phyloP scores from a whole-genome alignment of 2,797 vertebrate genomes.

The Nasua narica region DNA sequence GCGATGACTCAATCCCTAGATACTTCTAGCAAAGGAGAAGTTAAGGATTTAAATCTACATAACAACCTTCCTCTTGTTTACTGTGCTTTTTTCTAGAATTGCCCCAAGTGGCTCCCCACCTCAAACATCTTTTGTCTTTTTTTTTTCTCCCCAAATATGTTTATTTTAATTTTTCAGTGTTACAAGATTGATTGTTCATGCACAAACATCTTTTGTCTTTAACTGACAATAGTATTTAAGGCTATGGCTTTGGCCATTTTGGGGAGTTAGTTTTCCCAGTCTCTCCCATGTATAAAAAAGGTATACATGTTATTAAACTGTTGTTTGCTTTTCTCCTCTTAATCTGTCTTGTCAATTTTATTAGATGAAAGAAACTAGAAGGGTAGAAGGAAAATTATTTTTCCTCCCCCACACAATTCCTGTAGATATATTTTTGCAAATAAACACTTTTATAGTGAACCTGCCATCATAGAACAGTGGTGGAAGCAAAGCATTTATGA shows the following conservation, averaged over 20 bases:
- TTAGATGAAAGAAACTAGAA: not conserved
- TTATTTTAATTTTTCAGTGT: no score
- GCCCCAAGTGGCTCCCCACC: not conserved
- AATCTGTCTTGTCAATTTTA: not conserved
- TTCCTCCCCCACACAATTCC: not conserved
- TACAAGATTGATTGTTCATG: no score
- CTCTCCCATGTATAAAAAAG: not conserved
- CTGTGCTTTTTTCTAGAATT: not conserved
- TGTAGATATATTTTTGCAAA: not conserved
- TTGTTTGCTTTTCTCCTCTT: not conserved
- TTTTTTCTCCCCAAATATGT: no score
- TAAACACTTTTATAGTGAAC: not conserved
- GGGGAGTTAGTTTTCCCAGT: not conserved
- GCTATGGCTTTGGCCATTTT: not conserved
- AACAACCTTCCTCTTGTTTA: not conserved
- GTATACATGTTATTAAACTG: not conserved
- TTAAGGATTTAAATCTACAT: not conserved
- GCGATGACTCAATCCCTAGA: not conserved
- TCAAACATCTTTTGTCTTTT: not conserved
- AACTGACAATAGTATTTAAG: not conserved
- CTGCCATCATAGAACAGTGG: not conserved
- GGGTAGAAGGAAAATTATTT: not conserved
- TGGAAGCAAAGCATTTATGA: not conserved
- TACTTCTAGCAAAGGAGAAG: not conserved
- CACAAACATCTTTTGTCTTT: not conserved